Evolutionary conservation across 2,888 invertebrate genomes (phyloP), one percentile per base, ranked within the genome.

Genomic region (Eupithecia dodoneata): DNA sequence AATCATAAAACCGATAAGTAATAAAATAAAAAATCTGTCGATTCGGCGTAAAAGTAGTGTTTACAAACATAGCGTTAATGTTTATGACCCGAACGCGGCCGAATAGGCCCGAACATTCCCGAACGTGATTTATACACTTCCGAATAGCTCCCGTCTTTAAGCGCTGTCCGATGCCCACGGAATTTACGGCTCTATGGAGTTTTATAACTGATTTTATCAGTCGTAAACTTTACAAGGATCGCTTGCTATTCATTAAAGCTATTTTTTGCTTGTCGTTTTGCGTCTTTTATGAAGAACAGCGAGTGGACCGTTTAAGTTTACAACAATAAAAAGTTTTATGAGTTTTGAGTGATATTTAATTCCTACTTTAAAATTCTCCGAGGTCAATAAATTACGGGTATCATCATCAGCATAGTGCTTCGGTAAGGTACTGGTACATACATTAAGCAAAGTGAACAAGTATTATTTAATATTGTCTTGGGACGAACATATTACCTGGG

Each of bases 121-220:
- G 90, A 91, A 88, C 83, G 70, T 93, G 93, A 94, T 94, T 94
- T 93, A 94, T 92, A 83, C 87, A 92, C 85, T 91, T 83, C 89
- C 86, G 87, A 92, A 93, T 91, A 88, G 93, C 93, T 91, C 89
- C 92, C 89, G 93, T 93, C 93, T 91, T 90, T 79, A 89, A 91
- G 92, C 87, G 87, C 70, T 66, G 77, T 73, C 77, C 88, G 87
- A 88, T 88, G 88, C 86, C 88, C 87, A 84, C 87, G 85, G 85
- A 89, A 91, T 94, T 93, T 94, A 93, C 91, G 90, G 87, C 90
- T 90, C 88, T 90, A 92, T 91, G 91, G 88, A 90, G 90, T 93
- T 94, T 94, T 94, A 94, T 93, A 93, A 93, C 93, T 92, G 93
- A 93, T 94, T 94, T 93, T 93, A 94, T 94, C 92, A 90, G 86